Evolutionary conservation across 2,888 invertebrate species (phyloP), one percentile per base, ranked within the genome.

Genomic region (Diaphora mendica): DNA sequence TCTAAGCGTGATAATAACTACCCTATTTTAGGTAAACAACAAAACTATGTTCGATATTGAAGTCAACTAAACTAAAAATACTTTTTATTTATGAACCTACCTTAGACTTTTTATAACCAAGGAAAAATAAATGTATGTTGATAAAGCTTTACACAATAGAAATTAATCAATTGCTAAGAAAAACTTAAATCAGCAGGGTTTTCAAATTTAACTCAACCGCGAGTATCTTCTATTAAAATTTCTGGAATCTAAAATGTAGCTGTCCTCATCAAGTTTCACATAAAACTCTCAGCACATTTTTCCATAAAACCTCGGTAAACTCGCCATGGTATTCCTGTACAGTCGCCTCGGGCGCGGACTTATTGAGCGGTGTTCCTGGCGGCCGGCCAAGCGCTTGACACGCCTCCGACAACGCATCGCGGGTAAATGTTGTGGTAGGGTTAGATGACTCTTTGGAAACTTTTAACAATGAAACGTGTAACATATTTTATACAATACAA

Each of bases 321-420:
- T 51, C 55, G 20, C 26, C 44, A 51, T 39, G 51, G 64, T 39
- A 48, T 15, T 64, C 64, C 48, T 68, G 64, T 48, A 64, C 48
- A 39, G 8, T 68, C n/a, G 65, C 66, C 70, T 59, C 42, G 33
- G 44, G 70, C 68, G 30, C 39, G 64, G 74, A 72, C 39, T 71
- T 84, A 82, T 82, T 71, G 84, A 82, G 67, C 82, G 84, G 64
- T 33, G 59, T 64, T 42, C 64, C 78, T 83, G 82, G 82, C 85
- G 62, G 44, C 55, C 48, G 30, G 83, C 83, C 83, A 83, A 84
- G 30, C 71, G 73, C 80, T 78, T 77, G 76, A 83, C 85, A 78
- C 74, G 74, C 76, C 74, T 82, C 77, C 74, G 82, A 82, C 82
- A 79, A 42, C 70, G 33, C 70, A 20, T 65, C 70, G 39, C 44